These are phyloP conservation scores for Isotomurus palustris DNA, from an alignment of 2,888 invertebrate genomes.

Conservation along the genomic window DNA sequence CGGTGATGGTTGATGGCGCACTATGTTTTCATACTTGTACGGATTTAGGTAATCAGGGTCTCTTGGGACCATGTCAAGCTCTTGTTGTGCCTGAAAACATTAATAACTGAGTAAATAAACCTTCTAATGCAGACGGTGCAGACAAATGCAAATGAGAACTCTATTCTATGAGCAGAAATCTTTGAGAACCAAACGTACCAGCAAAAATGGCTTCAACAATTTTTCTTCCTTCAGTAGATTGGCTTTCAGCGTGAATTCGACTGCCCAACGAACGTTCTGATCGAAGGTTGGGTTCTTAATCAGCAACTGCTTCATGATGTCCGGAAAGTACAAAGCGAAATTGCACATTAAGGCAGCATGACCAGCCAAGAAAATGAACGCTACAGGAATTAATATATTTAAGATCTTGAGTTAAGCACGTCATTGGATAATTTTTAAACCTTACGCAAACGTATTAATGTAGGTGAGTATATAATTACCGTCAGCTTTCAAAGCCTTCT, in stretches of 20 bases:
- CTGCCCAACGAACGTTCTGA: conserved; percentile 33
- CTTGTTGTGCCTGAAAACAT: conserved; percentile 36
- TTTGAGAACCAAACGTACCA: conserved; percentile 16
- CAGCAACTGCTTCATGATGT: conserved; percentile 32
- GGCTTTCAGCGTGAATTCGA: conserved; percentile 29
- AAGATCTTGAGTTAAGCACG: too few relatives aligned
- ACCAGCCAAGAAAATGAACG: conserved; percentile 35
- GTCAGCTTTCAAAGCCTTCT: conserved; percentile 26
- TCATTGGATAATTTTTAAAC: too few relatives aligned
- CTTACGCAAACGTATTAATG: neutral
- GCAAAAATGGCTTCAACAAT: conserved; percentile 29
- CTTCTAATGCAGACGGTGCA: neutral
- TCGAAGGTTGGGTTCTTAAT: conserved; percentile 37
- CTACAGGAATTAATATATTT: conserved; percentile 19
- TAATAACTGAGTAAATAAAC: neutral
- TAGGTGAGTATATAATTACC: conserved; percentile 13
- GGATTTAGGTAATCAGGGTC: conserved; percentile 40
- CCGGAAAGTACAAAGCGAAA: conserved; percentile 39
- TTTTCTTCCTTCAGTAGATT: conserved; percentile 34
- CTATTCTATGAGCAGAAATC: neutral
- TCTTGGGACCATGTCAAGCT: conserved; percentile 36
- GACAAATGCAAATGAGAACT: neutral
- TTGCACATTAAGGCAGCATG: conserved; percentile 37
- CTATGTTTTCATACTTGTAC: conserved; percentile 26
- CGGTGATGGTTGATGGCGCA: conserved; percentile 22